Evolutionary conservation across 2,113 vertebrate genomes (phyloP).

Genomic region (Epinephelus lanceolatus): DNA sequence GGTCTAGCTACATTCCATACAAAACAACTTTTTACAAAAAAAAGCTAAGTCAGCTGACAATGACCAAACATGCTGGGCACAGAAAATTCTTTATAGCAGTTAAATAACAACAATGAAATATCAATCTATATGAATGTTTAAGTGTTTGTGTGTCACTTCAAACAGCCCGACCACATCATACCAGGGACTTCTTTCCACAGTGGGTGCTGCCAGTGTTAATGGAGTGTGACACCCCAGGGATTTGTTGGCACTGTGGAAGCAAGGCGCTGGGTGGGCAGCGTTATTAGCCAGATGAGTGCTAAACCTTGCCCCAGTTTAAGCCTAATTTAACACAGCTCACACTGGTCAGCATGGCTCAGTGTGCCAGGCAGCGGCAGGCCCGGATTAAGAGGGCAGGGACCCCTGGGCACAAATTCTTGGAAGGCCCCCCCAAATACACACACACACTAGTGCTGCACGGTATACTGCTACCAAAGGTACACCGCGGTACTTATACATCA

Average conservation of each 20-base stretch:
- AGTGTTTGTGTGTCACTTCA: neutral
- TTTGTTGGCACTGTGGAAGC: neutral
- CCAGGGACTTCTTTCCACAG: neutral
- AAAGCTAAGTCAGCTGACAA: no score
- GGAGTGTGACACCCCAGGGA: neutral
- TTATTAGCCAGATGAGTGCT: neutral
- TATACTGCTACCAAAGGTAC: no score
- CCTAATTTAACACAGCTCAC: conserved; percentile 3
- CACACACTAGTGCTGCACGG: no score
- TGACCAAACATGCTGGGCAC: no score
- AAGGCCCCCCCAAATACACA: no score
- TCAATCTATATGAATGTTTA: neutral
- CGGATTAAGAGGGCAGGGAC: no score
- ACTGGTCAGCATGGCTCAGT: neutral
- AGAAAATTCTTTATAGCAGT: no score
- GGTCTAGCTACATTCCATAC: neutral
- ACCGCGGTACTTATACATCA: no score
- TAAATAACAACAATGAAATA: neutral
- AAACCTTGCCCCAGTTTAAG: conserved; percentile 1
- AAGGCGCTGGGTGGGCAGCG: neutral
- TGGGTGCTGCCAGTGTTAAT: neutral
- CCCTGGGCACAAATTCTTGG: no score
- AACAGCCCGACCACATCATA: neutral
- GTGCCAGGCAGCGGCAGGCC: neutral
- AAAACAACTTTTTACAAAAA: neutral